Percentiles rank a stretch among this genome's conserved stretches.
Conservation (phyloP, 2,888 invertebrate species). For the Cylindroiulus punctatus region DNA sequence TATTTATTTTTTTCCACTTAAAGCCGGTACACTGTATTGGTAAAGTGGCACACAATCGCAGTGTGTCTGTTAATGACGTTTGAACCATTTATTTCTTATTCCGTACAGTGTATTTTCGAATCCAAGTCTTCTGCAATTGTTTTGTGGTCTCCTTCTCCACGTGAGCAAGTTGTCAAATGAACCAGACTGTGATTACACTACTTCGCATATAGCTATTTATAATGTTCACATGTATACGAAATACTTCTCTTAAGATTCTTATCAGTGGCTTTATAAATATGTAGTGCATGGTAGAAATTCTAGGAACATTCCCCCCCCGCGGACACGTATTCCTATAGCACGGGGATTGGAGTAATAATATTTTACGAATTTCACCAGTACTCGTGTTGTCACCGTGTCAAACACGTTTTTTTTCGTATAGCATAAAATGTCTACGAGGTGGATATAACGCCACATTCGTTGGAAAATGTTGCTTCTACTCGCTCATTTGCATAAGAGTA, state of each 20-base stretch:
- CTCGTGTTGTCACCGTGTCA: constrained; percentile 23
- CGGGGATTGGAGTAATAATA: not conserved
- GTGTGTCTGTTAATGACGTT: not conserved
- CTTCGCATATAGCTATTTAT: not conserved
- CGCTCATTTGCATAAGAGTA: constrained; percentile 15
- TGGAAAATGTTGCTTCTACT: not conserved
- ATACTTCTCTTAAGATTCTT: not conserved
- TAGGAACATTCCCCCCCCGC: not conserved
- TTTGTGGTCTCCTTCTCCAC: not conserved
- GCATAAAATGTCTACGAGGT: not conserved
- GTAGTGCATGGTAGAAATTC: constrained; percentile 7
- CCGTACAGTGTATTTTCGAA: not conserved
- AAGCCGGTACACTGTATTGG: no score
- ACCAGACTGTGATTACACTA: not conserved
- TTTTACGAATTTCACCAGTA: not conserved
- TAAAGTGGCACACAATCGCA: no score
- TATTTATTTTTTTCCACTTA: no score
- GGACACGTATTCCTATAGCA: not conserved
- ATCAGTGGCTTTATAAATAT: constrained; percentile 18
- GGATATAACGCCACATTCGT: constrained; percentile 19
- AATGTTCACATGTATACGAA: not conserved
- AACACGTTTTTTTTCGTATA: not conserved
- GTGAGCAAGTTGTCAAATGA: not conserved
- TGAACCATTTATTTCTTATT: not conserved
- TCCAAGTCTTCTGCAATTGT: not conserved